phyloP scores from a whole-genome alignment of 2,797 vertebrate genomes.

The Gephyroberyx darwinii region DNA sequence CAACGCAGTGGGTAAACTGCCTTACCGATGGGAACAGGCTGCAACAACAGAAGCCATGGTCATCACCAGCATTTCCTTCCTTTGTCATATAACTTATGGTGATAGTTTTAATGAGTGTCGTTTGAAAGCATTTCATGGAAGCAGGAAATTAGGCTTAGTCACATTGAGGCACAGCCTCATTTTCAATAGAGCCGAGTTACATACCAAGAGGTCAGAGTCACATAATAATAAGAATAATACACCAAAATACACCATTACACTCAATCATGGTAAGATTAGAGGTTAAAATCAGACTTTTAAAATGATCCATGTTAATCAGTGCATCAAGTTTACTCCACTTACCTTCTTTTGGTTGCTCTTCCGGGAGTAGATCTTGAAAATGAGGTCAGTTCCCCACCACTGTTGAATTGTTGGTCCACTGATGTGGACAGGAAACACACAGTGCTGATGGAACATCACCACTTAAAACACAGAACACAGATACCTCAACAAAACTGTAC shows the following conservation, averaged over 20 bases:
- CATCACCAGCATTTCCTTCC: not conserved
- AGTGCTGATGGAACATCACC: conserved; percentile 89
- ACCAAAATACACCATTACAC: too few relatives aligned
- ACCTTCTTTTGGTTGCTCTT: conserved; percentile 90
- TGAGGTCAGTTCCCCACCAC: conserved; percentile 87
- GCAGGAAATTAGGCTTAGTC: too few relatives aligned
- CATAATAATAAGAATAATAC: too few relatives aligned
- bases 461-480: conserved; percentile 76
- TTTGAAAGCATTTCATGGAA: too few relatives aligned
- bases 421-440: conserved; percentile 87
- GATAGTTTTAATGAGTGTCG: too few relatives aligned
- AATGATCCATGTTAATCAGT: too few relatives aligned
- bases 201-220: too few relatives aligned
- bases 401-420: conserved; percentile 77
- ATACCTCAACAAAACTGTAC: conserved; percentile 7
- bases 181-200: too few relatives aligned
- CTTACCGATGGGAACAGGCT: conserved; percentile 86
- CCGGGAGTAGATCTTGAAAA: conserved; percentile 88
- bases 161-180: too few relatives aligned
- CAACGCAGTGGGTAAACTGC: conserved; percentile 81
- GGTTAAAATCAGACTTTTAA: too few relatives aligned
- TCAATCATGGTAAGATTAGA: too few relatives aligned
- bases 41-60: conserved; percentile 31
- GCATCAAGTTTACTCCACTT: not conserved
- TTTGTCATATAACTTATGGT: too few relatives aligned